Conservation (phyloP, 2,113 vertebrate species). For the Rhea americana region DNA sequence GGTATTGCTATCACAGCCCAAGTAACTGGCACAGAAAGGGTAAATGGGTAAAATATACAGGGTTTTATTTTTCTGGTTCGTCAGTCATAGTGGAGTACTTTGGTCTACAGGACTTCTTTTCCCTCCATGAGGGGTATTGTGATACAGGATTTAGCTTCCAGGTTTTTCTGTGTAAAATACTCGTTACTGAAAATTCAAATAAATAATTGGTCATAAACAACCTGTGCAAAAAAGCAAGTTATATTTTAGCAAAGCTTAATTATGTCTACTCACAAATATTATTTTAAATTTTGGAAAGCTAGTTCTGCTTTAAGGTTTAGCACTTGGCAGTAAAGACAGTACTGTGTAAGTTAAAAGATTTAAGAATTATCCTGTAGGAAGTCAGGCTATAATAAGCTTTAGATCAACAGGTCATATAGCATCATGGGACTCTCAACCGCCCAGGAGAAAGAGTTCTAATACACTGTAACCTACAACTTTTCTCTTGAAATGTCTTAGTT, state of each 20-base stretch:
- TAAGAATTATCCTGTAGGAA: slow-evolving; percentile 72
- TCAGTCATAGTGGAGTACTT: background rate
- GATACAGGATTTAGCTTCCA: background rate
- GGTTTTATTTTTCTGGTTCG: background rate
- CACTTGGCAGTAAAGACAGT: slow-evolving; percentile 54
- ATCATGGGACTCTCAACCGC: slow-evolving; percentile 63
- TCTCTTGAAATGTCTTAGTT: slow-evolving; percentile 82
- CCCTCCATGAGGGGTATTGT: background rate
- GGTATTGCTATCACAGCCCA: background rate
- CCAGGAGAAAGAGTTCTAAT: slow-evolving; percentile 55
- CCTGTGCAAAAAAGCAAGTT: background rate
- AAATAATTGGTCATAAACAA: background rate
- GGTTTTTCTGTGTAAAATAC: background rate
- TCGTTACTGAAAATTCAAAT: background rate
- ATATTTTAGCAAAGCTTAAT: background rate
- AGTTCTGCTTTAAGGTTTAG: slow-evolving; percentile 39
- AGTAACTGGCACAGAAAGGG: background rate
- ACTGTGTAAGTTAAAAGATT: slow-evolving; percentile 59
- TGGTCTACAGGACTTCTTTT: background rate
- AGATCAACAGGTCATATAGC: slow-evolving; percentile 68
- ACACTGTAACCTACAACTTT: slow-evolving; percentile 78
- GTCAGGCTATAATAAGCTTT: slow-evolving; percentile 68
- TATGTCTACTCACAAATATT: background rate
- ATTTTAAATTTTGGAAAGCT: background rate
- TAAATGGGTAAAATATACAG: background rate